These are phyloP conservation scores for Chroicocephalus ridibundus DNA, from an alignment of 2,113 vertebrate species.

Conservation along the genomic window DNA sequence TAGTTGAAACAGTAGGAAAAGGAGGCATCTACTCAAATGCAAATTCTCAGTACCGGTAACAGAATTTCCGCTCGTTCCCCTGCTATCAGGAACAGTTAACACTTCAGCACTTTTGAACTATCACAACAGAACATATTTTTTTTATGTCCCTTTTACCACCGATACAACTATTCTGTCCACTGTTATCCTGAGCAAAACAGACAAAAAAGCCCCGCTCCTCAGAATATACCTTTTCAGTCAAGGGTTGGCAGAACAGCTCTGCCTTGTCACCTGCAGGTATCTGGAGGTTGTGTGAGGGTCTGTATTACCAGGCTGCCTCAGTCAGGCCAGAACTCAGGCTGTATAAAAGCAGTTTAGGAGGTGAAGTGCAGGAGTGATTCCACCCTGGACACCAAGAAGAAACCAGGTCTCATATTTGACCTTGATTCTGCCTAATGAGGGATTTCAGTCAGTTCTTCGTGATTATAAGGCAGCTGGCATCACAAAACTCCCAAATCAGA, in stretches of 20 bases:
- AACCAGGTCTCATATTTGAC: not conserved
- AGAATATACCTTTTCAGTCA: not conserved
- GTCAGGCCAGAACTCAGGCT: not conserved
- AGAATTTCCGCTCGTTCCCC: not conserved
- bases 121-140: not conserved
- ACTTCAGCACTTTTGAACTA: not conserved
- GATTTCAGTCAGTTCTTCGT: not conserved
- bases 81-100: not conserved
- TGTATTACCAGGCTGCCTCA: not conserved
- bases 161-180: not conserved
- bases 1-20: not conserved
- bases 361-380: not conserved
- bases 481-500: not conserved
- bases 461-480: not conserved
- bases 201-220: not conserved
- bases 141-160: not conserved
- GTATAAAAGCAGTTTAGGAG: not conserved
- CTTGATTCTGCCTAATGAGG: not conserved
- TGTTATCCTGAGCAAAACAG: not conserved
- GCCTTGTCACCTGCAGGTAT: not conserved
- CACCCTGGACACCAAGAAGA: not conserved
- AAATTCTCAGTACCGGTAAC: not conserved
- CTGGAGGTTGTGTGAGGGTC: not conserved
- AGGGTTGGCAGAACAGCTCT: not conserved
- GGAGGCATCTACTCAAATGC: not conserved